Evolutionary conservation across 2,797 vertebrate genomes (phyloP), one percentile per base, ranked within the genome.

Genomic region (Psittacula echo): DNA sequence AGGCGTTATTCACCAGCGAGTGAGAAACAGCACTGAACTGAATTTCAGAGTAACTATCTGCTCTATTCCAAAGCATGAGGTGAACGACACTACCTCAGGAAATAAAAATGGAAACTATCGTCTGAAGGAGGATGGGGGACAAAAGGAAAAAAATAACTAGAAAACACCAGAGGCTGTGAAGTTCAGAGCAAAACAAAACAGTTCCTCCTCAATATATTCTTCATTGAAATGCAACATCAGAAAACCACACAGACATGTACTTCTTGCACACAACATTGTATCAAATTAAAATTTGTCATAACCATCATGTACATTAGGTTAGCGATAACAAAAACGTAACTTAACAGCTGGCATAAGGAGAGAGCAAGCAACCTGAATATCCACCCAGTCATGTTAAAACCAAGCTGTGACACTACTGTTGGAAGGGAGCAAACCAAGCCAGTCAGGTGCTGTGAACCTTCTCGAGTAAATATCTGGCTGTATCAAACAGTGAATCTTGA

Each of bases 251-350:
- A 95, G 94, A 92, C 97, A 95, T 96, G 95, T 94, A 93, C 81
- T 97, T 97, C 96, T 96, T 94, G 79, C 82, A 97, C 78, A 96
- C 91, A 95, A 96, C 95, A 94, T 88, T 97, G 97, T 98, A 98
- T 98, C 97, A 96, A 97, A 97, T 97, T 97, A 92, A 97, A 97
- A 97, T 97, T 98, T 97, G 94, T 97, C 96, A 97, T 96, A 98
- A 97, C 82, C 91, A 86, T 86, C 74, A 10, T 95, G 96, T 97
- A 97, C 97, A 94, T 96, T 95, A 96, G 87, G 96, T 72, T 90
- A 97, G 94, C 3, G 96, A 97, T 98, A 98, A 98, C 70, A 92
- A 98, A 98, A 97, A 95, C 16, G 97, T 97, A 98, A 98, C 96
- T 94, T 96, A 97, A 97, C 98, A 98, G 96, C 97, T 96, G 93